Evolutionary conservation across 2,797 vertebrate species (phyloP), one percentile per base, ranked within the genome.

Genomic region (Hipposideros larvatus): DNA sequence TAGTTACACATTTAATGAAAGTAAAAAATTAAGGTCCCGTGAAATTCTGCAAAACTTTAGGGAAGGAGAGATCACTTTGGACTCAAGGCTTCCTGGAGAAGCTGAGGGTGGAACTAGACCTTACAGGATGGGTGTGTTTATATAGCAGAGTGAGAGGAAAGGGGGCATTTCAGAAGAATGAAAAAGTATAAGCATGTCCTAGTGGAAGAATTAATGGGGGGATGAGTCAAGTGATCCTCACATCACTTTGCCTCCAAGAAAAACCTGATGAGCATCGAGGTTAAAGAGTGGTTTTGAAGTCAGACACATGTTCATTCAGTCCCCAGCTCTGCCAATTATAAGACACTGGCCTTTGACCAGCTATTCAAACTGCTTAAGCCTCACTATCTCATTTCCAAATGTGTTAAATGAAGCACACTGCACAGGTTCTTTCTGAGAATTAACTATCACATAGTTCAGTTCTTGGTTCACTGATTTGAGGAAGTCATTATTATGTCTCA

Each of bases 361-460:
- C 83, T 87, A 68, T 48, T 96, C 37, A 46, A 93, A 71, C 16
- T 88, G 34, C 71, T 92, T 91, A 94, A 91, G 37, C 26, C 51
- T 90, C 31, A 31, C 10, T 75, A 87, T 66, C 46, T 74, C 4
- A 0, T 75, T 82, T 92, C 55, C 82, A 79, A 83, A 77, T 57
- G 26, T 4, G 41, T 37, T 71, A 90, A 51, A 88, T 90, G 73
- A 66, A 51, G 13, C 48, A 51, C 48, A 51, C 2, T 55, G 34
- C 41, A 61, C 13, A 24, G 51, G 26, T 48, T 48, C 55, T 88
- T 68, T 88, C 41, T 57, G 61, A 88, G 57, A 68, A 59, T 91
- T 92, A 77, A 57, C 37, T 86, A 57, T 11, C 0, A 0, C 37
- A 51, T 24, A 26, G 34, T 41, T 90, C 28, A 26, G 84, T 55